Percentiles rank a stretch among this genome's conserved stretches.
phyloP scores from a whole-genome alignment of 2,888 invertebrate species.

The Ectropis crepuscularia region DNA sequence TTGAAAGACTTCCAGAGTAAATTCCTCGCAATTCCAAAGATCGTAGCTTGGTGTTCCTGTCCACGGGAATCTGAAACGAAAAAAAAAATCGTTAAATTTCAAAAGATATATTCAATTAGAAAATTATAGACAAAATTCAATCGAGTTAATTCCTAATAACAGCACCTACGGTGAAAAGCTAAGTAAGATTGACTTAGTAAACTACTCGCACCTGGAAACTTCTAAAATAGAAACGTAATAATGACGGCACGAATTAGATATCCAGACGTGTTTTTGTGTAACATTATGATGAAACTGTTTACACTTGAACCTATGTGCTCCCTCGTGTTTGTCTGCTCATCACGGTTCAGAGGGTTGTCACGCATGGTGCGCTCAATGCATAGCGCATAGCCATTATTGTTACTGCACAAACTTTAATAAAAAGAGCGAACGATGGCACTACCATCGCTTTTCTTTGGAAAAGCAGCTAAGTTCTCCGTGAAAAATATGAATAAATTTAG shows the following conservation, averaged over 20 bases:
- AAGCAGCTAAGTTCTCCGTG: neutral
- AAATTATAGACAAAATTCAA: too few species aligned
- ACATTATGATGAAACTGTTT: neutral
- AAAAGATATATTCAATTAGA: too few species aligned
- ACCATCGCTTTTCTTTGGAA: neutral
- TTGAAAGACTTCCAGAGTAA: slow-evolving; percentile 64
- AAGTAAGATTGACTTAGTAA: too few species aligned
- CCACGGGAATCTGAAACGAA: slow-evolving; percentile 77
- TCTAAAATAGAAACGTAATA: too few species aligned
- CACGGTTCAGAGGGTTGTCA: slow-evolving; percentile 78
- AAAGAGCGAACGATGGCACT: neutral
- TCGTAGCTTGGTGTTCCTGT: slow-evolving; percentile 76
- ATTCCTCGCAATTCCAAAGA: slow-evolving; percentile 69
- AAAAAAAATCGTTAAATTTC: slow-evolving; percentile 13
- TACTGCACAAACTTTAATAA: slow-evolving; percentile 4
- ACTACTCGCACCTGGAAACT: too few species aligned
- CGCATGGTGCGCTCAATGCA: slow-evolving; percentile 68
- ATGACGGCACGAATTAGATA: neutral
- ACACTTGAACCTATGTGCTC: slow-evolving; percentile 43
- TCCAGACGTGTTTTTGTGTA: neutral
- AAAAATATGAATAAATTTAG: neutral
- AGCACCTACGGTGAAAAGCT: too few species aligned
- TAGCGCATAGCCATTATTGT: slow-evolving; percentile 43
- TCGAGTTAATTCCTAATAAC: too few species aligned
- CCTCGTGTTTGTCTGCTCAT: slow-evolving; percentile 52